Percentiles rank a stretch among this genome's conserved stretches.
Evolutionary conservation across 2,888 invertebrate genomes (phyloP).

Genomic region (Meta bourneti): DNA sequence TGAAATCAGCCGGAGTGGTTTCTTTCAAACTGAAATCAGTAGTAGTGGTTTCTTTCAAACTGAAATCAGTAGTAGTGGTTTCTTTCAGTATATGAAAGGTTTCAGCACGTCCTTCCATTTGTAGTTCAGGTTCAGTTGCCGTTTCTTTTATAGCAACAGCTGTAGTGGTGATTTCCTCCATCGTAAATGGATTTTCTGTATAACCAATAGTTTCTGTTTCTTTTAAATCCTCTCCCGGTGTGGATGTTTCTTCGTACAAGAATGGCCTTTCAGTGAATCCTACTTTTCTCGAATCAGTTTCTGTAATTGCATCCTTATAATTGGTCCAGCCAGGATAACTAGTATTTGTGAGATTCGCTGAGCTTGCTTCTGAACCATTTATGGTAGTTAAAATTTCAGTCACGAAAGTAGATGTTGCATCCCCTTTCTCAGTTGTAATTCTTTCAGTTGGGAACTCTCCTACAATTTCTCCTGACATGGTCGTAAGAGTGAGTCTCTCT

Average conservation of each 20-base stretch:
- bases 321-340: background rate
- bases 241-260: background rate
- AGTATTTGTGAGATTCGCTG: background rate
- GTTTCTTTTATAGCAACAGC: background rate
- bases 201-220: background rate
- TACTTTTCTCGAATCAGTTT: background rate
- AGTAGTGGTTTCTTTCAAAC: background rate
- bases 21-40: background rate
- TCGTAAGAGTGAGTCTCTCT: conserved; percentile 28
- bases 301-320: background rate
- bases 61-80: no score
- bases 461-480: background rate
- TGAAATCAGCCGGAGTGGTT: background rate
- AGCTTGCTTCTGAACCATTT: background rate
- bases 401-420: background rate
- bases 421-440: background rate
- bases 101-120: background rate
- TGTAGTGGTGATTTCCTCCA: background rate
- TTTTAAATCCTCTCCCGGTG: background rate
- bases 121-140: background rate
- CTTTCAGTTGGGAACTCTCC: conserved; percentile 15
- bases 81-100: background rate
- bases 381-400: background rate
- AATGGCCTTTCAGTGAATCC: background rate
- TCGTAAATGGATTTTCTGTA: conserved; percentile 1